A percentile compares a stretch with the other conserved stretches of the same genome.
Evolutionary conservation across 1,140 invertebrate genomes (phyloP).

Genomic region (Drosophila ohnishii): DNA sequence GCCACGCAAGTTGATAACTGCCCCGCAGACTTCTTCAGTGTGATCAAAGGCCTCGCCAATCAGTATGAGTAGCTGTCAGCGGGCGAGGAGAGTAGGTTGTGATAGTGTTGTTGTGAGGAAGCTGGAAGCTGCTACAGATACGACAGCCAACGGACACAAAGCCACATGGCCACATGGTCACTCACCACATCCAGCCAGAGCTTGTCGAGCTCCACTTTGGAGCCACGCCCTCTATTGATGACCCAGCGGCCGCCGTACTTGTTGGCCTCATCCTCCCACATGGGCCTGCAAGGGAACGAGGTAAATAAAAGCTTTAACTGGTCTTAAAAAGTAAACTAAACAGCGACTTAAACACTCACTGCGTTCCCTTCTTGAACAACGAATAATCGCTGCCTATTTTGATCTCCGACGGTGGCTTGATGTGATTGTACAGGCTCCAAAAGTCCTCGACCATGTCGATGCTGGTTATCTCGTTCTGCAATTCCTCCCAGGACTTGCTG

Average conservation of each 20-base stretch:
- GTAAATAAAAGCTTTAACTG: too few relatives aligned
- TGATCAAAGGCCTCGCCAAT: constrained; percentile 98
- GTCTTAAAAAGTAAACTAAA: too few relatives aligned
- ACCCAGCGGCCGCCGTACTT: constrained; percentile 97
- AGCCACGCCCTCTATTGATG: constrained; percentile 93
- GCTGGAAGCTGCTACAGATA: constrained; percentile 3
- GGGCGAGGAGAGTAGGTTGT: constrained; percentile 8
- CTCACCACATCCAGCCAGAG: constrained; percentile 98
- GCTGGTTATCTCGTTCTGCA: constrained; percentile 93
- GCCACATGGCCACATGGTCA: constrained; percentile 51
- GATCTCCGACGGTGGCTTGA: constrained; percentile 96
- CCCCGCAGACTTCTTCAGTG: constrained; percentile 96
- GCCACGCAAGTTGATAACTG: constrained; percentile 95
- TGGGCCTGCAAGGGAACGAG: constrained; percentile 86
- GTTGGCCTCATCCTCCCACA: constrained; percentile 97
- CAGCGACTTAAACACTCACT: constrained; percentile 68
- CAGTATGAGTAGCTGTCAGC: constrained; percentile 89
- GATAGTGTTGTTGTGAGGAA: constrained; percentile 2
- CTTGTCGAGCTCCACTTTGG: constrained; percentile 92
- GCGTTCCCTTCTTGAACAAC: constrained; percentile 97
- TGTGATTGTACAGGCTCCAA: constrained; percentile 95
- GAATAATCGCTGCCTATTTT: constrained; percentile 97
- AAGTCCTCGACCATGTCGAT: constrained; percentile 98
- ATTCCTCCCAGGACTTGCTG: constrained; percentile 93
- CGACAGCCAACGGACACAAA: constrained; percentile 33